Percentiles rank a stretch among this genome's conserved stretches.
phyloP scores from a whole-genome alignment of 2,888 invertebrate genomes.

The Watsonalla binaria region DNA sequence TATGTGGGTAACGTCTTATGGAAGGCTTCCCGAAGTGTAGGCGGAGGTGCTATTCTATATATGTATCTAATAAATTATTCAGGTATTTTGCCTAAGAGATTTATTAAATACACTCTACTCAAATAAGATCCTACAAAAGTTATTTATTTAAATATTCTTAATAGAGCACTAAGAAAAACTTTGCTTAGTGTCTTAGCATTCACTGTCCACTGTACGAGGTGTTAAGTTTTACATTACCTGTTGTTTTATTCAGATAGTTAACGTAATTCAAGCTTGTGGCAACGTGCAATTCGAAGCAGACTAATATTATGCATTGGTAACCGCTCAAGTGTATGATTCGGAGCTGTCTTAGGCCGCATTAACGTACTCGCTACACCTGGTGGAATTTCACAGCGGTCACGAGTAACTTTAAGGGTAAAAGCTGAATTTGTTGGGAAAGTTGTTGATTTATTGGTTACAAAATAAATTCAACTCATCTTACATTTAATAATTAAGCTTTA shows the following conservation, averaged over 20 bases:
- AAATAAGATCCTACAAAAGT: no score
- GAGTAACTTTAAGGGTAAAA: conserved; percentile 29
- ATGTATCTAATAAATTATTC: no score
- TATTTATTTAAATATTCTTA: no score
- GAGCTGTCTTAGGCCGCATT: conserved; percentile 22
- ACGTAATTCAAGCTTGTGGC: not conserved
- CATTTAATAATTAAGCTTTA: not conserved
- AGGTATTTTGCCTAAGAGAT: no score
- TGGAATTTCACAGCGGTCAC: conserved; percentile 31
- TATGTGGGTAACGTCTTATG: no score
- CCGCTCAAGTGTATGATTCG: not conserved
- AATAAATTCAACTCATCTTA: not conserved
- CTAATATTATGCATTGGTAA: not conserved
- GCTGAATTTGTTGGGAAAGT: conserved; percentile 26
- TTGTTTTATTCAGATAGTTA: not conserved
- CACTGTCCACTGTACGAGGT: no score
- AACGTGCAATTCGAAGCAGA: not conserved
- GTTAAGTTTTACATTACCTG: not conserved
- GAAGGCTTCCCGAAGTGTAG: no score
- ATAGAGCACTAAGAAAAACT: no score
- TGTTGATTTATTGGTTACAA: conserved; percentile 10
- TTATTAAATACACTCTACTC: no score
- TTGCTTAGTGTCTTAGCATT: no score
- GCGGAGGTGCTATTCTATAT: no score
- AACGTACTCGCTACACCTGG: conserved; percentile 35